Evolutionary conservation across 2,797 vertebrate genomes (phyloP), one percentile per base, ranked within the genome.

Genomic region (Typhlichthys subterraneus): DNA sequence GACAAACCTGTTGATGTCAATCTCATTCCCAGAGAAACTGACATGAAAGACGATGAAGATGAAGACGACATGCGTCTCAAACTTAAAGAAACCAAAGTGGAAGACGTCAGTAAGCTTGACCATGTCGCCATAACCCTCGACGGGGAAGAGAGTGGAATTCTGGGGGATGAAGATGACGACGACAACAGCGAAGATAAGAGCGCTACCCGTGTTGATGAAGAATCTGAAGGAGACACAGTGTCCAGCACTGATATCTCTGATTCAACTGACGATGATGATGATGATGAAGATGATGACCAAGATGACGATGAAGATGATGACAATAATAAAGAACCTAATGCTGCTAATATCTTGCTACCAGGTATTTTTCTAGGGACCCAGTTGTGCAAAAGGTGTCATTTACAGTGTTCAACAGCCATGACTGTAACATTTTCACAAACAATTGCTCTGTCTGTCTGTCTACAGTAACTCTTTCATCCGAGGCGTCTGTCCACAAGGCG

Each of bases 141-240:
- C 23, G 80, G 67, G 2, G 84, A 78, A 14, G 84, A 89, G 74
- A 89, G 83, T 0, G 86, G 85, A 0, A 72, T 77, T 45, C 57
- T 89, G 31, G 87, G 78, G 2, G 87, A 87, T 5, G 82, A 83
- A n/a, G 88, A 65, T 31, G 67, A 58, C 48, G 47, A 42, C n/a
- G 59, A 15, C 17, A 54, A 53, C 6, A 58, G 23, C 42, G 48
- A 42, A 23, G 63, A 52, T 11, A 33, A 85, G 9, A 75, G 82
- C 4, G 13, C 42, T 63, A 29, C 71, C 0, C 49, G 60, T 45
- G 73, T 53, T 2, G 81, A 84, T 11, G 77, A 80, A 38, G 83
- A 79, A 2, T 79, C 77, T 19, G 6, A 13, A 0, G 63, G 53
- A 38, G 76, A 79, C 6, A 59, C 65, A 0, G 29, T 47, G 11